Percentiles rank a stretch among this genome's conserved stretches.
Conservation (phyloP, 2,888 invertebrate species). For the Flabesymbios commensalis region DNA sequence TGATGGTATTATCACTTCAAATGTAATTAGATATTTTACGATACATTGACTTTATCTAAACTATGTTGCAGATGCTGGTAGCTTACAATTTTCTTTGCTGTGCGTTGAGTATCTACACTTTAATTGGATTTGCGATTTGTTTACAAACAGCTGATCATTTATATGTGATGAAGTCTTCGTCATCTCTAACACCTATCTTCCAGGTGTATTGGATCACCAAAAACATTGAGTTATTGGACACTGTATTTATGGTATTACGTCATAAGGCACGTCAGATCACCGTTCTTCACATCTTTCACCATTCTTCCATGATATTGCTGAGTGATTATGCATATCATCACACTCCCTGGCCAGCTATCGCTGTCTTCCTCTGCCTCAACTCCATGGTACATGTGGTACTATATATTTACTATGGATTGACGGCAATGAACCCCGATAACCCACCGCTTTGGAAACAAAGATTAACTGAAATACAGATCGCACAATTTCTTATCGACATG, state of each 20-base stretch:
- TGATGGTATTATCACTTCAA: too few relatives aligned
- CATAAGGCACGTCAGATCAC: constrained; percentile 54
- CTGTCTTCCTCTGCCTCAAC: constrained; percentile 49
- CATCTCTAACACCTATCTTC: constrained; percentile 39
- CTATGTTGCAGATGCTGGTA: constrained; percentile 52
- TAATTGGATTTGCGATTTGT: constrained; percentile 42
- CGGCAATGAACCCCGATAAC: constrained; percentile 42
- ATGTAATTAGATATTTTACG: too few relatives aligned
- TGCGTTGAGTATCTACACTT: constrained; percentile 42
- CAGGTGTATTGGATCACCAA: constrained; percentile 53
- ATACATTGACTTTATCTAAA: too few relatives aligned
- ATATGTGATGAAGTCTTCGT: constrained; percentile 38
- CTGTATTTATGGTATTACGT: constrained; percentile 59
- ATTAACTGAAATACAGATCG: constrained; percentile 55
- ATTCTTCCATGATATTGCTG: constrained; percentile 55
- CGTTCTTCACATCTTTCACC: constrained; percentile 59
- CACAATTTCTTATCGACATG: constrained; percentile 51
- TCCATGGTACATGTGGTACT: constrained; percentile 54
- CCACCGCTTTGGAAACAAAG: constrained; percentile 52
- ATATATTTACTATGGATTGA: constrained; percentile 54
- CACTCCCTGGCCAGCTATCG: constrained; percentile 54
- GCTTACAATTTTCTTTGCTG: constrained; percentile 54
- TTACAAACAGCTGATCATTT: constrained; percentile 41
- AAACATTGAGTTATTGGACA: constrained; percentile 55
- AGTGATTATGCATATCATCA: constrained; percentile 44